phyloP scores from a whole-genome alignment of 2,888 invertebrate species.

The Leptopilina drosophilae region DNA sequence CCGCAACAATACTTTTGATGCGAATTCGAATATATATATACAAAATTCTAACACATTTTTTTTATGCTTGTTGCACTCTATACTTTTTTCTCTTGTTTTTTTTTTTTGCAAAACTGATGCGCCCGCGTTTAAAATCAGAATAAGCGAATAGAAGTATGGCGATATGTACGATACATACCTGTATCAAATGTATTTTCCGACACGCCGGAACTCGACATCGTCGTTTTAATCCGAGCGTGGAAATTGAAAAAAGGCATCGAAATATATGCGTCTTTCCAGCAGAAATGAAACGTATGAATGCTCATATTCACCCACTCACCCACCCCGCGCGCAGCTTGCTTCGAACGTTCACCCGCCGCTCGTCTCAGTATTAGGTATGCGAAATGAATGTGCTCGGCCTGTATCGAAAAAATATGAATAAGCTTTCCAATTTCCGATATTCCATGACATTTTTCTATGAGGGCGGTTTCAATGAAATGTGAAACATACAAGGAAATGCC shows the following conservation, averaged over 20 bases:
- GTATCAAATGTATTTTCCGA: conserved; percentile 58
- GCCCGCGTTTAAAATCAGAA: conserved; percentile 33
- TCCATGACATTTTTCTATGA: conserved; percentile 75
- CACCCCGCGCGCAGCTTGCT: conserved; percentile 43
- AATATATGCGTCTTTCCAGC: conserved; percentile 58
- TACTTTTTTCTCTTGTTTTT: background rate
- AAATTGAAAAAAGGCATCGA: conserved; percentile 63
- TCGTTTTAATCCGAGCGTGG: conserved; percentile 60
- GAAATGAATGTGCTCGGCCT: conserved; percentile 69
- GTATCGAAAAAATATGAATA: conserved; percentile 75
- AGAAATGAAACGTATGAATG: conserved; percentile 67
- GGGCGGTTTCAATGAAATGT: conserved; percentile 74
- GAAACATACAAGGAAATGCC: conserved; percentile 74
- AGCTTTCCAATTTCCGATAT: conserved; percentile 76
- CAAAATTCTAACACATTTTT: conserved; percentile 13
- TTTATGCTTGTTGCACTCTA: background rate
- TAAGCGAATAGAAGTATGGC: background rate
- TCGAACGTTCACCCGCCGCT: conserved; percentile 57
- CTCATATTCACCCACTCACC: conserved; percentile 14
- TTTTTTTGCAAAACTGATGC: background rate
- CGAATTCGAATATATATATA: background rate
- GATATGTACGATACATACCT: conserved; percentile 50
- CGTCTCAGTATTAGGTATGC: conserved; percentile 68
- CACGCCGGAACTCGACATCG: conserved; percentile 56
- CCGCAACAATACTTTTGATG: background rate